Base-by-base conservation (phyloP, 2,113 vertebrate genomes). In the Forbesichthys agassizii region DNA sequence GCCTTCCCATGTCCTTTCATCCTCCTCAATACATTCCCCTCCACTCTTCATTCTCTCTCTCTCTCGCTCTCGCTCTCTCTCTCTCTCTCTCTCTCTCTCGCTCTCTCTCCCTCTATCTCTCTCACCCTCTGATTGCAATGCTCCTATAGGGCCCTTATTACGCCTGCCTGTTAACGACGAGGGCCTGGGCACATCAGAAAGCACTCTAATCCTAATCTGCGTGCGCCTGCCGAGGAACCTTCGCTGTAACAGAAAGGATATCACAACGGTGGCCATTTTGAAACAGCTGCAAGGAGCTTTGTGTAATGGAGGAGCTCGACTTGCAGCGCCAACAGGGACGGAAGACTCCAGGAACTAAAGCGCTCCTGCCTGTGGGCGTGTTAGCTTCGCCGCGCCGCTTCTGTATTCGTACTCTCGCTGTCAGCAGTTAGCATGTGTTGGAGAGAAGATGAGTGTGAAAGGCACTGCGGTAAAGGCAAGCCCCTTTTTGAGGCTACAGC, bases 191-290 rank as follows among this genome's bases (percentile, higher is more conserved):
- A 65, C 74, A 78, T 73, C 77, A 76, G 84, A 80, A 71, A 42
- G 7, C 4, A 14, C 83, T 81, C 79, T 88, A 90, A 90, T 88
- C 84, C 85, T 88, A 91, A 91, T 88, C 88, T 86, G 80, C 85
- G 81, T 84, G 77, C 84, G 78, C 80, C 79, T 73, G 47, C 70
- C 64, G 5, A 42, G 36, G 36, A 42, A 42, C 7, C 59, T 62
- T 52, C 57, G 79, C 78, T 73, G 74, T 74, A 80, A 73, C 53
- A 8, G 56, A 58, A 78, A 78, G 66, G 66, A 77, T 85, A 87
- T 73, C 75, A 56, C 71, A 79, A 60, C 48, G 64, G 87, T 83
- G 84, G 87, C 88, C 87, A 89, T 91, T 91, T 91, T 91, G 87
- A 55, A 89, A 85, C 82, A 84, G 83, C 87, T 85, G 84, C 82